Evolutionary conservation across 2,797 vertebrate genomes (phyloP).

Genomic region (Tenualosa thibaudeaui): DNA sequence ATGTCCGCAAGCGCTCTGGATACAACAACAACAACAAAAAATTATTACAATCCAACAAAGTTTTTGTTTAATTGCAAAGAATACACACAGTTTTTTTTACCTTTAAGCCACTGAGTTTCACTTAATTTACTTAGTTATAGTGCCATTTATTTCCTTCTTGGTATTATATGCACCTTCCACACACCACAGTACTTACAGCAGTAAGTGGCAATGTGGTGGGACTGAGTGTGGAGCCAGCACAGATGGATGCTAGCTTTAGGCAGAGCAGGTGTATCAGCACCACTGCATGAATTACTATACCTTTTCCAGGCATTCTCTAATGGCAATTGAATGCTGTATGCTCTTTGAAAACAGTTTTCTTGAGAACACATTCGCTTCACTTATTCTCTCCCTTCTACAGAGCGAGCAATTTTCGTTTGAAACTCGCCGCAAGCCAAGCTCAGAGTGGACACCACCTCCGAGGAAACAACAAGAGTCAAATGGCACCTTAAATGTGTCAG

Average conservation of each 20-base stretch:
- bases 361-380: background rate
- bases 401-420: no score
- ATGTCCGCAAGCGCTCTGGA: constrained; percentile 95
- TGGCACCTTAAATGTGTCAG: constrained; percentile 72
- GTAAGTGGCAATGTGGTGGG: constrained; percentile 38
- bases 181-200: constrained; percentile 50
- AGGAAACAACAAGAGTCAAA: constrained; percentile 60
- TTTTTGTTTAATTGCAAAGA: constrained; percentile 20
- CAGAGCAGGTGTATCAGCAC: constrained; percentile 32
- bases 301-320: constrained; percentile 18
- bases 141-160: constrained; percentile 39
- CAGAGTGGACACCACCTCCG: constrained; percentile 36
- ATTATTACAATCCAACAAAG: background rate
- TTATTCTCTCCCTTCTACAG: constrained; percentile 22
- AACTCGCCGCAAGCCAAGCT: no score
- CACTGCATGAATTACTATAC: constrained; percentile 29
- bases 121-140: constrained; percentile 48
- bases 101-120: constrained; percentile 38
- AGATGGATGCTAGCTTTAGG: constrained; percentile 43
- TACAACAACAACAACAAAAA: constrained; percentile 31
- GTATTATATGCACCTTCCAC: constrained; percentile 24
- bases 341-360: background rate
- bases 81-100: background rate
- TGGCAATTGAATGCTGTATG: constrained; percentile 29
- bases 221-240: constrained; percentile 39